A percentile compares a stretch with the other conserved stretches of the same genome.
Conservation (phyloP, 2,113 vertebrate species). For the Phylloscopus whistleri region DNA sequence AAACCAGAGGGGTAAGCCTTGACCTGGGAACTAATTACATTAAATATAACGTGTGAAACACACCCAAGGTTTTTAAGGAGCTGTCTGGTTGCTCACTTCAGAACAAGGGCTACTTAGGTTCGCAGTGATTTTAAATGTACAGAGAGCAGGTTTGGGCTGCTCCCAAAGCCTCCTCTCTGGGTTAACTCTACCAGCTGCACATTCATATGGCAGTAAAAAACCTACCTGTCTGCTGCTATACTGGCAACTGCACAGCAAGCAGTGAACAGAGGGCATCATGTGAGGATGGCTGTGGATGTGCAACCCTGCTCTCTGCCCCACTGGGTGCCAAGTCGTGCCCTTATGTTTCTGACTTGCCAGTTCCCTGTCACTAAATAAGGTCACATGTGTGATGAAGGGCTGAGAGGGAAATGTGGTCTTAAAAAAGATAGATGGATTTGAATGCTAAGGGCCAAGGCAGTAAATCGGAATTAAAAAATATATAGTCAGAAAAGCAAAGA, state of each 20-base stretch:
- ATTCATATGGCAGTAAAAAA: neutral
- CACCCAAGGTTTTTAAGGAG: neutral
- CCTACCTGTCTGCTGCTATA: neutral
- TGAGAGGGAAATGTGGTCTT: neutral
- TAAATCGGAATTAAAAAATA: neutral
- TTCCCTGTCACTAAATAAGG: neutral
- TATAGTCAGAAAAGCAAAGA: neutral
- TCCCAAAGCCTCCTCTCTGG: neutral
- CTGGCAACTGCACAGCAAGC: fast-evolving
- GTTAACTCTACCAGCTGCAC: neutral
- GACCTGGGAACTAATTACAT: neutral
- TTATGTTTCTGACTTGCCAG: neutral
- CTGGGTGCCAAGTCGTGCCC: neutral
- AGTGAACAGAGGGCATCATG: neutral
- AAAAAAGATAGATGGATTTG: neutral
- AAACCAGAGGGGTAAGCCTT: neutral
- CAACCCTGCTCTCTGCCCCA: neutral
- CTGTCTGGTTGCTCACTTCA: neutral
- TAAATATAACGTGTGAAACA: neutral
- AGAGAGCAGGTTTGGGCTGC: neutral
- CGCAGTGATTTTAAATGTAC: neutral
- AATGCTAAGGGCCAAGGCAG: neutral
- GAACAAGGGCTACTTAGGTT: neutral
- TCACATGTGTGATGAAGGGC: neutral
- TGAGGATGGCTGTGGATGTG: neutral